phyloP scores from a whole-genome alignment of 2,113 vertebrate species.

The Andinoacara biseriatus region DNA sequence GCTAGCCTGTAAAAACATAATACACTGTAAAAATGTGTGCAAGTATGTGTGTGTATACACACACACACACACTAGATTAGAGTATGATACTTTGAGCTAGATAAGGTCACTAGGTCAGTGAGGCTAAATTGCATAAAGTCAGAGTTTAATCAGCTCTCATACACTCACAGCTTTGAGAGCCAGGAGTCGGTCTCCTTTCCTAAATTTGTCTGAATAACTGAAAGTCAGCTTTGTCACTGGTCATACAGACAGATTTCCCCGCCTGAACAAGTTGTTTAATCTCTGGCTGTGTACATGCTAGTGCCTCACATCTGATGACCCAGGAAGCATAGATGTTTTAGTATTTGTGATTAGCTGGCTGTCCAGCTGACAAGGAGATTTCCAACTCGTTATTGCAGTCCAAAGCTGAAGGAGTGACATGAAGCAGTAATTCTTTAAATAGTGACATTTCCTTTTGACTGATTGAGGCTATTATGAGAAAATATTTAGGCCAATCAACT shows the following conservation, averaged over 20 bases:
- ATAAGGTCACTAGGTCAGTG: slow-evolving; percentile 16
- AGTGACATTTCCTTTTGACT: slow-evolving; percentile 33
- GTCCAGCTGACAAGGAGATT: slow-evolving; percentile 27
- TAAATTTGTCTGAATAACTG: not conserved
- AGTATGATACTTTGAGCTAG: not conserved
- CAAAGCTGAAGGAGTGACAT: not conserved
- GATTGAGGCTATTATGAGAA: not conserved
- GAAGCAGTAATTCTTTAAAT: slow-evolving; percentile 39
- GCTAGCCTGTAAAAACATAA: slow-evolving; percentile 54
- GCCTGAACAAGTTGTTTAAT: slow-evolving; percentile 9
- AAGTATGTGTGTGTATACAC: not conserved
- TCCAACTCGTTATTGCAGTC: not conserved
- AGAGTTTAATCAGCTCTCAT: slow-evolving; percentile 1
- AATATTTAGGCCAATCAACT: not conserved
- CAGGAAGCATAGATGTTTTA: not conserved
- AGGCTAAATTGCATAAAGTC: slow-evolving; percentile 1
- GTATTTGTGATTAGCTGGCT: slow-evolving; percentile 13
- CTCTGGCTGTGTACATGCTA: not conserved
- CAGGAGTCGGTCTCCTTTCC: not conserved
- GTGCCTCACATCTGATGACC: not conserved
- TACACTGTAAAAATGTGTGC: slow-evolving; percentile 20
- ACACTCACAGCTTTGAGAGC: not conserved
- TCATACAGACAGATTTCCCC: not conserved
- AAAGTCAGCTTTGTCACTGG: not conserved
- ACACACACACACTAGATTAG: not conserved